Evolutionary conservation across 2,888 invertebrate genomes (phyloP), one percentile per base, ranked within the genome.

Genomic region (Branchipolynoe longqiensis): DNA sequence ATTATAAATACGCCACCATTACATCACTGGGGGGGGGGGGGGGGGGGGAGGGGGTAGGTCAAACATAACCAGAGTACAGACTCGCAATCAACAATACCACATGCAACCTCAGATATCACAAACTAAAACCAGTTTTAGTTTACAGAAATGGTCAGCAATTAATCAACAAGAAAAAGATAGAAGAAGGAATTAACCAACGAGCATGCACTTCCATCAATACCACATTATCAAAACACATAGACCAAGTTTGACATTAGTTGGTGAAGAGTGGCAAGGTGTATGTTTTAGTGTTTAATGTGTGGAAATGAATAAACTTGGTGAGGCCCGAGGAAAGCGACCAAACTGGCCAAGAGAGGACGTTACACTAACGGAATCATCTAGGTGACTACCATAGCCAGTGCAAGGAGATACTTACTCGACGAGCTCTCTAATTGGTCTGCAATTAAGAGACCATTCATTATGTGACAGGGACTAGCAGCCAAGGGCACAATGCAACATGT

Each of bases 381-480:
- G 69, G 38, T 12, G 69, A 69, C 69, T 69, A n/a, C n/a, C n/a
- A n/a, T n/a, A 69, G 18, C 69, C 38, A 69, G 69, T 36, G 69
- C 38, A 38, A 14, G 69, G 36, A 36, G 38, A 78, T 78, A 78
- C 78, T 78, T 78, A 78, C 78, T 78, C 31, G 25, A n/a, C 22
- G 78, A 41, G 54, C 54, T 78, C 54, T 78, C 78, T 78, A 78
- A 41, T 48, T 41, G 48, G 41, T 78, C 78, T 78, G 78, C 78
- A 78, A 78, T 31, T 78, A 48, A 78, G 48, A 48, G 28, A 31
- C 78, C 12, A 6, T 12, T 12, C 33, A 69, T 69, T 69, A 69
- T 69, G n/a, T n/a, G n/a, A n/a, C n/a, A n/a, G n/a, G n/a, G n/a
- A n/a, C n/a, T n/a, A n/a, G n/a, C n/a, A n/a, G n/a, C n/a, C n/a